Evolutionary conservation across 2,888 invertebrate species (phyloP), one percentile per base, ranked within the genome.

Genomic region (Drosophila quinaria): DNA sequence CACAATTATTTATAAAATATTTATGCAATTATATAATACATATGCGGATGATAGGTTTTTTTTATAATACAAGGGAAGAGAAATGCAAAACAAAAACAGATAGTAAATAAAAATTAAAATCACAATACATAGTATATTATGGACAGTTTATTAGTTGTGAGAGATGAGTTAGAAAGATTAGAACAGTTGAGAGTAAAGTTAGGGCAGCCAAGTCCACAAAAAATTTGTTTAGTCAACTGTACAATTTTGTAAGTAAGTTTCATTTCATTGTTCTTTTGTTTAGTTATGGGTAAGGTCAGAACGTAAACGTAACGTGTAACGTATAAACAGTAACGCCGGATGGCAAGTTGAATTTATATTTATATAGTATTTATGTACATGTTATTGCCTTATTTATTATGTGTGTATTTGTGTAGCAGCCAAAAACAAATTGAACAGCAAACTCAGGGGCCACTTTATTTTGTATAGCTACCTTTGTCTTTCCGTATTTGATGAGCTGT

Each of bases 401-500:
- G 37, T 72, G 15, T 65, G 55, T 62, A 64, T 66, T 74, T 89
- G 87, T 85, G 89, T 90, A 89, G 87, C 85, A 74, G 70, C 85
- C 78, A 81, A 81, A 65, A 77, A 72, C 70, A 72, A 72, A 69
- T 76, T 81, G 70, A 65, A 63, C 65, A 70, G 71, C 80, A 70
- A 35, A 41, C 22, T 46, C 56, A 44, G 60, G 56, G 50, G n/a
- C 55, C 49, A 60, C 55, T 56, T 59, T 13, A n/a, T n/a, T 37
- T 6, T 37, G 52, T 71, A 89, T 87, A 90, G 54, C 80, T 92
- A 91, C 91, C 92, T 91, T 91, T 86, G 89, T 74, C 87, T 80
- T 64, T 90, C 91, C 80, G 69, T 60, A 70, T 85, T 81, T 60
- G 81, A 49, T 50, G 77, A 67, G 73, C 59, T 52, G 59, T 90